phyloP scores from a whole-genome alignment of 1,140 invertebrate genomes.

The Tetramorium simillimum region DNA sequence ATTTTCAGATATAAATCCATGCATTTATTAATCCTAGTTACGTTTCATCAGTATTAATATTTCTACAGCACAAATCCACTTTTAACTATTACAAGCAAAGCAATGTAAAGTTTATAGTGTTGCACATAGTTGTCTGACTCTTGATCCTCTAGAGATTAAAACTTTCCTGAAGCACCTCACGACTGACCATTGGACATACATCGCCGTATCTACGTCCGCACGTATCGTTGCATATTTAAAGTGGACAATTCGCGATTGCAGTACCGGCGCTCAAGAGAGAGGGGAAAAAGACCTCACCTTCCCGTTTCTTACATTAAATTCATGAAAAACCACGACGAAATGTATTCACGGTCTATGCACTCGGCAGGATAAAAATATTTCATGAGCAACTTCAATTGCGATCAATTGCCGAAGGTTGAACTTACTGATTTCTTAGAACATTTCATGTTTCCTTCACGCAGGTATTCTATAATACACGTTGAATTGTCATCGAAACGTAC shows the following conservation, averaged over 20 bases:
- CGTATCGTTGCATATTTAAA: slow-evolving; percentile 30
- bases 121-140: not conserved
- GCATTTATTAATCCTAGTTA: not conserved
- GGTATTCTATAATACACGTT: not conserved
- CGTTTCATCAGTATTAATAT: not conserved
- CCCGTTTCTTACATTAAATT: not conserved
- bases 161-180: not conserved
- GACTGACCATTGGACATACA: not conserved
- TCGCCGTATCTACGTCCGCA: not conserved
- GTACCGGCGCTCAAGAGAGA: not conserved
- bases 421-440: not conserved
- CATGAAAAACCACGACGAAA: not conserved
- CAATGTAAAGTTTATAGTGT: not conserved
- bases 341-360: not conserved
- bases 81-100: not conserved
- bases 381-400: not conserved
- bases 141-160: not conserved
- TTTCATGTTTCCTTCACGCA: not conserved
- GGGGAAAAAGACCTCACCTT: not conserved
- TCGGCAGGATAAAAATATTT: slow-evolving; percentile 1
- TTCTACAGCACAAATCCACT: not conserved
- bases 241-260: not conserved
- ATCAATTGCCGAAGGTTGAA: not conserved
- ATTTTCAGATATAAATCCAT: not conserved
- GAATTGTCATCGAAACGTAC: not conserved